Evolutionary conservation across 2,797 vertebrate genomes (phyloP).

Genomic region (Erethizon dorsatum): DNA sequence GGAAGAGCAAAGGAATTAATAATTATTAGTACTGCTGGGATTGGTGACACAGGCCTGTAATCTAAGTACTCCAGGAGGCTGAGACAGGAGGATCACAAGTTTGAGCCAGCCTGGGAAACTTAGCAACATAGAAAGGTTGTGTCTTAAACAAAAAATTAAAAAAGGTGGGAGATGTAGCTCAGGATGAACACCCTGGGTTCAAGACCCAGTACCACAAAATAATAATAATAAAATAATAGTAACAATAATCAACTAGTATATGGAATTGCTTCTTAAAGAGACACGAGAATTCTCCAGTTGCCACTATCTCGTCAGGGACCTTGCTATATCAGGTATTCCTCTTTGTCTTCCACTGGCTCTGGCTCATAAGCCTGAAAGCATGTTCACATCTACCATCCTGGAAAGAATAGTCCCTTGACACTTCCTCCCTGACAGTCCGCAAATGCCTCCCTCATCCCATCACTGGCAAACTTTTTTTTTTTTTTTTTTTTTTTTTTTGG

Average conservation of each 20-base stretch:
- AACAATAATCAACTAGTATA: not conserved
- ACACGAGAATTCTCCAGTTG: not conserved
- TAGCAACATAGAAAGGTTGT: no score
- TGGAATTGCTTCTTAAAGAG: conserved; percentile 9
- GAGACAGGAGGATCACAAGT: no score
- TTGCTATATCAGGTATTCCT: not conserved
- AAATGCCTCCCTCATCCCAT: not conserved
- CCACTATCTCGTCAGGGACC: not conserved
- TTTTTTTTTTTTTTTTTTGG: not conserved
- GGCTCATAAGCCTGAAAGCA: not conserved
- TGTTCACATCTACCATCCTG: not conserved
- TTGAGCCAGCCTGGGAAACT: no score
- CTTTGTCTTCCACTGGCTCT: not conserved
- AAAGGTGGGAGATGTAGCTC: no score
- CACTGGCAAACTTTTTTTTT: not conserved
- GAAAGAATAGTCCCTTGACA: not conserved
- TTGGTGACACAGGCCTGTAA: no score
- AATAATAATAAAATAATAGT: no score
- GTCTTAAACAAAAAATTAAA: no score
- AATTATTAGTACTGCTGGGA: not conserved
- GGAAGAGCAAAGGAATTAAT: conserved; percentile 12
- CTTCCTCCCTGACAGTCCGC: not conserved
- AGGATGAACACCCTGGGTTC: no score
- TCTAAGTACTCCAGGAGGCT: no score
- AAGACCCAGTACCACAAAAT: no score